Base-by-base conservation (phyloP, 2,888 invertebrate genomes). In the Achlya flavicornis region DNA sequence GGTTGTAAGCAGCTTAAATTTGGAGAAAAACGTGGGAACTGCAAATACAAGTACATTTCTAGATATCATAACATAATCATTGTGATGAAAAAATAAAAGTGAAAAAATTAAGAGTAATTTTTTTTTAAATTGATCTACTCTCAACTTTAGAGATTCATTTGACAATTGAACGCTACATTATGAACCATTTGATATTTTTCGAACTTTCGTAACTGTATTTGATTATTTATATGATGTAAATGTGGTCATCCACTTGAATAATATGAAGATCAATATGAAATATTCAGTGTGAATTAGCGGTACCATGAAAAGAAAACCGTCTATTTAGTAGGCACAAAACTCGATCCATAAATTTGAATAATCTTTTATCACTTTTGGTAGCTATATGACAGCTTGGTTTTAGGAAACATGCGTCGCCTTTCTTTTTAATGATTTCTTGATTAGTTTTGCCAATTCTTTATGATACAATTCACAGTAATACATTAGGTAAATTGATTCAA, bases 271-370 rank as follows among this genome's bases (percentile, higher is more conserved):
- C 84, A 70, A 72, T 75, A 85, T 92, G 88, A 86, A 89, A 89
- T 87, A 92, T 91, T 87, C 92, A 91, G 91, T 91, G 90, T 82
- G 86, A 91, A 77, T 79, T 83, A 71, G 77, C 78, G 71, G 72
- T 69, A 63, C 71, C 64, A 73, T 81, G 73, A 74, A 77, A 41
- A 83, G 72, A 68, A 66, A 67, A 69, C 63, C 58, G 61, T 62
- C 66, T 72, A 70, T 78, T 79, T 72, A 80, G 76, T 77, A 77
- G 72, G 65, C 71, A 73, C 73, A 76, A 75, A 88, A 87, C 81
- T 86, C 81, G 83, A 82, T 87, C 85, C 88, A 91, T 91, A 89
- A 81, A 85, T 85, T 84, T 81, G 48, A 82, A 83, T 84, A 76
- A 35, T 73, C 73, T 76, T 75, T 66, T 71, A 73, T 75, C n/a